Base-by-base conservation (phyloP, 1,140 invertebrate species). In the Drosophila sechellia region DNA sequence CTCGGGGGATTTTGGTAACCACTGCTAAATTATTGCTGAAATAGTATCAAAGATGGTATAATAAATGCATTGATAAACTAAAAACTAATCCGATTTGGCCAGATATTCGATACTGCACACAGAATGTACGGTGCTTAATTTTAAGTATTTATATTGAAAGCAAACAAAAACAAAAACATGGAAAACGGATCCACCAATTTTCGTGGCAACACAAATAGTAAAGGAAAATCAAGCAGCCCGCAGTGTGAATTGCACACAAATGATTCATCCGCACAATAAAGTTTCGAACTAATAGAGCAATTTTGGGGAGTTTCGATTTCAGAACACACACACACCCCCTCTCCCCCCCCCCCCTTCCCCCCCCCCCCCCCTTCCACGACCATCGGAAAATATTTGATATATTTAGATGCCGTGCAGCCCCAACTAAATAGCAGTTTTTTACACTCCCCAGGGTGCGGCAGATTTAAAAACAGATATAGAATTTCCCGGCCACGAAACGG, bases 401-500 rank as follows among this genome's bases (percentile, higher is more conserved):
- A 15, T 49, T 31, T 49, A 49, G 25, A 25, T 20, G n/a, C n/a
- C 12, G 12, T 25, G 12, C 11, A 12, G 5, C 27, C 37, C 40
- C 15, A 27, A 11, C 15, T 17, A 31, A 8, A n/a, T 13, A 27
- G 3, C 35, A 11, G 42, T 25, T 17, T 48, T 52, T 31, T 31
- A 49, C 8, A 8, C 46, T 49, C 25, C 46, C 46, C 31, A 31
- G 46, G 46, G 46, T 31, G 46, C 25, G 46, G 46, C 46, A 15
- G 46, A 49, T 31, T 31, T 49, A 5, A 15, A 49, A n/a, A 49
- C 8, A 49, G 25, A 49, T 49, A 49, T 49, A 34, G 46, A 49
- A 31, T 49, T 49, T 49, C 46, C 8, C 46, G 5, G 46, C 25
- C n/a, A 15, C 6, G 25, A n/a, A 31, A n/a, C 12, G 46, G n/a